Evolutionary conservation across 2,888 invertebrate species (phyloP).

Genomic region (Abrostola triplasia): DNA sequence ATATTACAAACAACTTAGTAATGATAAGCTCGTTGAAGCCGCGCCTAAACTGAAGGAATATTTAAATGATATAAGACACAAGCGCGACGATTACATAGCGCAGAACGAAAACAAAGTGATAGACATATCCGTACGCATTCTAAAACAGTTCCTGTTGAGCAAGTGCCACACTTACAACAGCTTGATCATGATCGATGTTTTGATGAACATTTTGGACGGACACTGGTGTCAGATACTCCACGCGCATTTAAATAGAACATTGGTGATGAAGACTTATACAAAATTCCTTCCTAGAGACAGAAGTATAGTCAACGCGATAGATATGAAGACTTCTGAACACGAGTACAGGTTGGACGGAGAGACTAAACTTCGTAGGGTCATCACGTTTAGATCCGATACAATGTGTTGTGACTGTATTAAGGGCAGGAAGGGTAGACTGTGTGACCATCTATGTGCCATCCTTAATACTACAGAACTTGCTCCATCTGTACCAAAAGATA

Average conservation of each 20-base stretch:
- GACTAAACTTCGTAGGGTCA: slow-evolving; percentile 9
- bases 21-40: slow-evolving; percentile 7
- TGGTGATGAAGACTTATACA: slow-evolving; percentile 35
- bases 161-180: slow-evolving; percentile 55
- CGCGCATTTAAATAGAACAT: slow-evolving; percentile 40
- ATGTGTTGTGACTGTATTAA: slow-evolving; percentile 61
- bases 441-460: slow-evolving; percentile 60
- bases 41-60: slow-evolving; percentile 26
- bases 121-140: slow-evolving; percentile 34
- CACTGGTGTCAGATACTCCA: slow-evolving; percentile 54
- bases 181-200: slow-evolving; percentile 60
- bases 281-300: slow-evolving; percentile 28
- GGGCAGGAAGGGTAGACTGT: slow-evolving; percentile 57
- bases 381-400: slow-evolving; percentile 56
- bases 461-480: slow-evolving; percentile 42
- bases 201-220: slow-evolving; percentile 59
- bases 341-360: slow-evolving; percentile 11
- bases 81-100: slow-evolving; percentile 16
- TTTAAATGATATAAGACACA: slow-evolving; percentile 26
- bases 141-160: slow-evolving; percentile 41
- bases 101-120: slow-evolving; percentile 17
- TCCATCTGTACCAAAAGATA: slow-evolving; percentile 20
- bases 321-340: slow-evolving; percentile 8
- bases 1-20: slow-evolving; percentile 21
- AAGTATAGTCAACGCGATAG: slow-evolving; percentile 10